Evolutionary conservation across 2,797 vertebrate species (phyloP), one percentile per base, ranked within the genome.

Genomic region (Leptodon cayanensis): DNA sequence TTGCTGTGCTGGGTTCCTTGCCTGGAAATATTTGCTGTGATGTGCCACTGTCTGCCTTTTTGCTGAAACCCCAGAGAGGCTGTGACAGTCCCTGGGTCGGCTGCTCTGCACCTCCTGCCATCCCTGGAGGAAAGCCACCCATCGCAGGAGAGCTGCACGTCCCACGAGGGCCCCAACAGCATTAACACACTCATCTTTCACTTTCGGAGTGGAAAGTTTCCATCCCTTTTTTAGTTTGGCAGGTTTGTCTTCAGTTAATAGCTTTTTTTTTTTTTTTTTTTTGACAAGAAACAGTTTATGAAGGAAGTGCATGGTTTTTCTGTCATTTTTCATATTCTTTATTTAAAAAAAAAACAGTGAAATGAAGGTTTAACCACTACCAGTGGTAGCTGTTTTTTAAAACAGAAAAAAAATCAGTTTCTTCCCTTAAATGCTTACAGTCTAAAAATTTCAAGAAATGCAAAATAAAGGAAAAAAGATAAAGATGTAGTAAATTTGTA

Each of bases 91-190:
- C 58, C 81, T 73, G 81, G 40, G 28, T 2, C 1, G 13, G 52
- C 39, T 82, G n/a, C 57, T 72, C 44, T 55, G 71, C 47, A 12
- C 62, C 57, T 83, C 31, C 72, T 59, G 77, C 72, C 25, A 13
- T 33, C 72, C 59, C 67, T 37, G 40, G 44, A 63, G 71, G 24
- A 37, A 65, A 52, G 2, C 10, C 8, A 1, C 20, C 29, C 74
- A 5, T 33, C 2, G 2, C 57, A 58, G 50, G 62, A 46, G 78
- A 58, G 5, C 8, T 6, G 3, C 6, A 4, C 2, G 0, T 19
- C 50, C 77, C 62, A 3, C 1, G 12, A 18, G 24, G 29, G 37
- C 9, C 37, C 44, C 72, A 22, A 4, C 35, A 47, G 16, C 49
- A 10, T 25, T 54, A 40, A 20, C 62, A 55, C 22, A 1, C 26